Evolutionary conservation across 2,888 invertebrate species (phyloP), one percentile per base, ranked within the genome.

Genomic region (Orthosia gothica): DNA sequence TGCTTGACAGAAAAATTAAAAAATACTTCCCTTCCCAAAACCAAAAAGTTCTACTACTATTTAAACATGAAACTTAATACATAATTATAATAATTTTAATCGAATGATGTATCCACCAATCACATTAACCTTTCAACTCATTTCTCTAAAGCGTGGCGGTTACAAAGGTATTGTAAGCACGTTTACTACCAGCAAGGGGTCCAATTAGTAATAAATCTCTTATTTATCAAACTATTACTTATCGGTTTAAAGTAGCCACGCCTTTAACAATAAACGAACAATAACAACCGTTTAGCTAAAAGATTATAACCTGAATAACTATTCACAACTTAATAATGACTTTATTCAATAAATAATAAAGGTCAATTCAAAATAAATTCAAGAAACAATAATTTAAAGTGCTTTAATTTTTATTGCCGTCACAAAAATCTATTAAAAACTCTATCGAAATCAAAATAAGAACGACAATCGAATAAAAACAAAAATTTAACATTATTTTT

Each of bases 181-280:
- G 59, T 61, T 23, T 52, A 47, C 26, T 13, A 58, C 49, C 80
- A 40, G 57, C 74, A 45, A 78, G 74, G 69, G 71, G 76, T 54
- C 72, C 81, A 77, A 73, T 86, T 79, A 83, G 72, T 76, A 74
- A 81, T 81, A 54, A 76, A 86, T 76, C 78, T 32, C 50, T 67
- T 79, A 79, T 83, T 84, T 79, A 76, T 69, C 59, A 73, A 83
- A 84, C 75, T 77, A 86, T 81, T 85, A 85, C 79, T 81, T 86
- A 77, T 79, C 74, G 77, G 76, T 69, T 63, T 73, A 76, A 83
- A 86, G 85, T 86, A 78, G 77, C 87, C 86, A 86, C 86, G 86
- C 87, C 86, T 79, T 32, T 55, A 76, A 86, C 87, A 86, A 86
- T 83, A 47, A 47, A 71, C 74, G 57, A 75, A 86, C 81, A 86